Evolutionary conservation across 2,113 vertebrate species (phyloP).

Genomic region (Symphodus melops): DNA sequence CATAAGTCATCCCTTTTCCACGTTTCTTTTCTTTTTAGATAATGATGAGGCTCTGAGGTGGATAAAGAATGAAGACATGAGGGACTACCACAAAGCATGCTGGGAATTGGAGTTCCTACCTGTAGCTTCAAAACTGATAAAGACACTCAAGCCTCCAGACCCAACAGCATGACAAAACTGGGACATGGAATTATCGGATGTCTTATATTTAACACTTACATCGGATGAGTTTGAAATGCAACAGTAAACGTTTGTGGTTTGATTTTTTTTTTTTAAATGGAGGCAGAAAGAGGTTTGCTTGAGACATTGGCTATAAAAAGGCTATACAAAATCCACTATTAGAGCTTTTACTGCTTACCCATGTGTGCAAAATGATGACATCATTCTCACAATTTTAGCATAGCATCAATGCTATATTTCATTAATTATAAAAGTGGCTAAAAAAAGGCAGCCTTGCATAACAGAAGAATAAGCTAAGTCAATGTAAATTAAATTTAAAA

Average conservation of each 20-base stretch:
- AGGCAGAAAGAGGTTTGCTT: no score
- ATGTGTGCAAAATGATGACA: no score
- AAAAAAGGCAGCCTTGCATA: slow-evolving; percentile 4
- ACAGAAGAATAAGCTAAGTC: no score
- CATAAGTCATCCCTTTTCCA: neutral
- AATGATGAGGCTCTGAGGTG: slow-evolving; percentile 82
- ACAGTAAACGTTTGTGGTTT: slow-evolving; percentile 13
- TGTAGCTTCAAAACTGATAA: slow-evolving; percentile 88
- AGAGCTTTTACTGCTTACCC: no score
- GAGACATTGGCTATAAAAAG: no score
- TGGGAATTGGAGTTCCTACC: slow-evolving; percentile 95
- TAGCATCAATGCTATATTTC: no score
- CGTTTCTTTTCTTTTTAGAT: slow-evolving; percentile 76
- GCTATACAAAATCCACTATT: no score
- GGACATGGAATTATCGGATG: neutral
- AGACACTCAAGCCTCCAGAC: slow-evolving; percentile 78
- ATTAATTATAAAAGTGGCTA: neutral
- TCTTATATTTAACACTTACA: neutral
- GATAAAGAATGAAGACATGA: slow-evolving; percentile 78
- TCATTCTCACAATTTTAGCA: no score
- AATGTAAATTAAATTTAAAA: neutral
- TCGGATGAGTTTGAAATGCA: neutral
- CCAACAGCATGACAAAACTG: slow-evolving; percentile 27
- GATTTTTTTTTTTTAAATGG: neutral
- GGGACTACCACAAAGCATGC: slow-evolving; percentile 83